Evolutionary conservation across 2,888 invertebrate genomes (phyloP), one percentile per base, ranked within the genome.

Genomic region (Autographa gamma): DNA sequence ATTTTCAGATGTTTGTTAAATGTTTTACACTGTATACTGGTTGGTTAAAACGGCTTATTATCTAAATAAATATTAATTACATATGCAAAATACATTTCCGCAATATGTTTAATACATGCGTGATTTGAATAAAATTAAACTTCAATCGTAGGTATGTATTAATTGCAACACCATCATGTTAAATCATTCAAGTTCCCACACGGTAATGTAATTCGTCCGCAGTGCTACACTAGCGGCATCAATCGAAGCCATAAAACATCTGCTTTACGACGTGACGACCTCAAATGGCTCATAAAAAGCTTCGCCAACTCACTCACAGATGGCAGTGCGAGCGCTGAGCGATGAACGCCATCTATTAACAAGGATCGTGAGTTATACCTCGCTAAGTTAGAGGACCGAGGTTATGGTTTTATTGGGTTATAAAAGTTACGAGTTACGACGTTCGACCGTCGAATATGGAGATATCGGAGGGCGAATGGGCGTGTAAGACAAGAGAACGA

Each of bases 341-440:
- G 78, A 87, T 85, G 78, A 76, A 84, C 93, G 95, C 94, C 95
- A 93, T 93, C 94, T 95, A 93, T 87, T 89, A 83, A 77, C 81
- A 69, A 76, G 80, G 77, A 79, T 74, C 81, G 81, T 84, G 85
- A 90, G 86, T 88, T 88, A 87, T 86, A 79, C 83, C 70, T 76
- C 81, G 76, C 80, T 84, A 88, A 88, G 84, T 87, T 84, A 72
- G 81, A 88, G 86, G 82, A 81, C 77, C 74, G 82, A 87, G 84
- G 90, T 89, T 91, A 92, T 92, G 92, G 90, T 94, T 95, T 96
- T 96, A 96, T 96, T 93, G 93, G 92, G 89, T 89, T 91, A 95
- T 95, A 96, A 95, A 95, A 95, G 93, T 95, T 93, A 92, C 93
- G 92, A 95, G 91, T 92, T 91, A 92, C 90, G 89, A 89, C 88